A percentile compares a stretch with the other conserved stretches of the same genome.
These are phyloP conservation scores for Nicator chloris DNA, from an alignment of 2,113 vertebrate genomes.

Conservation along the genomic window DNA sequence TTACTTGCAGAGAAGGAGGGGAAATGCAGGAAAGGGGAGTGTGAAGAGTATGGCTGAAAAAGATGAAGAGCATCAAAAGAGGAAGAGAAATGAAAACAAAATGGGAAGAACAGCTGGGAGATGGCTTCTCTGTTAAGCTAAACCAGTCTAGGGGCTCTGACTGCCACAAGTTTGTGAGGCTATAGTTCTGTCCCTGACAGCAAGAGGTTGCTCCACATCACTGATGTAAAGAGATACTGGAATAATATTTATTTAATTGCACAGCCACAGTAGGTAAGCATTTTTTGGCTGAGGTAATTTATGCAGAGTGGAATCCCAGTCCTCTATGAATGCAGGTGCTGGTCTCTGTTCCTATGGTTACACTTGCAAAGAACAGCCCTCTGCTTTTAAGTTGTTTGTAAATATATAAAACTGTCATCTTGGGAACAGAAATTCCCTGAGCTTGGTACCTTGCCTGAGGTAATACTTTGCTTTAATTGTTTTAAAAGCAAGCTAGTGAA, in stretches of 20 bases:
- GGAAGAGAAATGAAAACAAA: not conserved
- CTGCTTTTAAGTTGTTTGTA: slow-evolving; percentile 16
- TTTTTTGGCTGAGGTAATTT: not conserved
- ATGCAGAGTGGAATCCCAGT: not conserved
- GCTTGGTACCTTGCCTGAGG: not conserved
- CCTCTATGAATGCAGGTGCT: not conserved
- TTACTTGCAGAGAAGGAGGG: not conserved
- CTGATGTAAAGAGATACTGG: not conserved
- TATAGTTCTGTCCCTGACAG: not conserved
- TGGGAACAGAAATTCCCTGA: slow-evolving; percentile 4
- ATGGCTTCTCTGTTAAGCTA: not conserved
- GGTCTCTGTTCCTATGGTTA: slow-evolving; percentile 28
- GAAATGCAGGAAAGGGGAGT: not conserved
- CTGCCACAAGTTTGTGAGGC: not conserved
- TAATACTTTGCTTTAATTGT: not conserved
- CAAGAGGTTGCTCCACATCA: not conserved
- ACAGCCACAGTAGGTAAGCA: not conserved
- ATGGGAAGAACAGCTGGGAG: not conserved
- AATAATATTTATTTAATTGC: not conserved
- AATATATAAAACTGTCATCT: not conserved
- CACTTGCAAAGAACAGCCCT: not conserved
- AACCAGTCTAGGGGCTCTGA: not conserved
- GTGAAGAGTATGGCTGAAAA: not conserved
- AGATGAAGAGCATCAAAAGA: not conserved
- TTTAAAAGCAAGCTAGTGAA: not conserved